phyloP scores from a whole-genome alignment of 2,888 invertebrate species.

The Dasysyrphus tricinctus region DNA sequence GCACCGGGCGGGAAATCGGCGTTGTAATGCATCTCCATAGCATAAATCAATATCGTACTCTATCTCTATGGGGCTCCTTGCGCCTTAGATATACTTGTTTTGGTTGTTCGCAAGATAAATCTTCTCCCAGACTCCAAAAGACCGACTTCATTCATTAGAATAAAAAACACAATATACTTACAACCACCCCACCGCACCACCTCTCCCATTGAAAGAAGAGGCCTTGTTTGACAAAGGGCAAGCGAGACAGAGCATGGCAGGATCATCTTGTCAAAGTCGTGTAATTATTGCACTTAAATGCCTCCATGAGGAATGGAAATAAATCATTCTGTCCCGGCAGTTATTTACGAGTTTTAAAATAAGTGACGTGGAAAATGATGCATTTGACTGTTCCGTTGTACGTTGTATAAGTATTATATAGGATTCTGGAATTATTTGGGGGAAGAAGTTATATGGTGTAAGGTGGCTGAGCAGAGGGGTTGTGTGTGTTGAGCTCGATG shows the following conservation, averaged over 20 bases:
- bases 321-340: constrained; percentile 76
- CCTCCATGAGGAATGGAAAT: constrained; percentile 74
- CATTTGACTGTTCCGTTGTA: constrained; percentile 71
- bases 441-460: constrained; percentile 10
- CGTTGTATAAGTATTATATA: background rate
- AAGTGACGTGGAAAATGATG: constrained; percentile 81
- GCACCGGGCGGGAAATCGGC: constrained; percentile 35
- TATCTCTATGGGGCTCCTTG: constrained; percentile 25
- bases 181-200: constrained; percentile 20
- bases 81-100: constrained; percentile 37
- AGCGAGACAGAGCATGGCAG: constrained; percentile 65
- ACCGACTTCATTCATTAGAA: constrained; percentile 71
- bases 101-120: constrained; percentile 61
- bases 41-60: constrained; percentile 66
- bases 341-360: constrained; percentile 79
- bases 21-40: constrained; percentile 63
- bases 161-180: constrained; percentile 50
- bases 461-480: constrained; percentile 16
- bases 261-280: constrained; percentile 76
- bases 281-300: constrained; percentile 76
- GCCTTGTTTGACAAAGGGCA: constrained; percentile 40
- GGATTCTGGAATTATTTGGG: constrained; percentile 1
- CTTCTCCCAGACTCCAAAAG: constrained; percentile 47
- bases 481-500: constrained; percentile 31
- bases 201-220: background rate